These are phyloP conservation scores for Ctenomys sociabilis DNA, from an alignment of 2,113 vertebrate genomes.

Conservation along the genomic window DNA sequence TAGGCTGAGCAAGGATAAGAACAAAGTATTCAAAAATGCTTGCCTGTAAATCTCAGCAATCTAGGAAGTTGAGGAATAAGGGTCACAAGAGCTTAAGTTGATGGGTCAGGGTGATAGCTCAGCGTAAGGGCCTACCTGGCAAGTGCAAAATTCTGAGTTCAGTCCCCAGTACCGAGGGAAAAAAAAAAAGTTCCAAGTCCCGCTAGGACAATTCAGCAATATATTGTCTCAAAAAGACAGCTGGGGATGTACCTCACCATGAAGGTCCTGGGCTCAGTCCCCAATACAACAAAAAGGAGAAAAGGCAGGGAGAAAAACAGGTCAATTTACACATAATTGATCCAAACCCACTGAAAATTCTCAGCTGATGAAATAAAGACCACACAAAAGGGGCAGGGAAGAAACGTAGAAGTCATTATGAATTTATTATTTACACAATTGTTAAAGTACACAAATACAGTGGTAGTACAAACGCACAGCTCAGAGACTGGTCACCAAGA, in stretches of 20 bases:
- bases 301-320: not conserved
- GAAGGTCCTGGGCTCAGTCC: not conserved
- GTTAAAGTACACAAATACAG: slow-evolving; percentile 87
- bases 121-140: too few species aligned
- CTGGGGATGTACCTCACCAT: not conserved
- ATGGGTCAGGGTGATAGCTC: too few species aligned
- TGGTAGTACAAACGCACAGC: slow-evolving; percentile 61
- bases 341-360: too few species aligned
- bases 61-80: not conserved
- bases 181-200: too few species aligned
- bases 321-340: rapidly evolving
- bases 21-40: not conserved
- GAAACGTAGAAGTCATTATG: slow-evolving; percentile 89
- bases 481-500: slow-evolving; percentile 40
- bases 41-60: not conserved
- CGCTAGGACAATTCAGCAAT: not conserved
- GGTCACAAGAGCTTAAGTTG: not conserved
- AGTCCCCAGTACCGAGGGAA: too few species aligned
- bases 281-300: not conserved
- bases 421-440: slow-evolving; percentile 98
- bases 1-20: not conserved
- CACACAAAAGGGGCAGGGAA: slow-evolving; percentile 38
- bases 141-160: too few species aligned
- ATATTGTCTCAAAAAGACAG: not conserved
- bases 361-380: slow-evolving; percentile 56